These are phyloP conservation scores for Hoplodrina blanda DNA, from an alignment of 2,888 invertebrate species.

Conservation along the genomic window DNA sequence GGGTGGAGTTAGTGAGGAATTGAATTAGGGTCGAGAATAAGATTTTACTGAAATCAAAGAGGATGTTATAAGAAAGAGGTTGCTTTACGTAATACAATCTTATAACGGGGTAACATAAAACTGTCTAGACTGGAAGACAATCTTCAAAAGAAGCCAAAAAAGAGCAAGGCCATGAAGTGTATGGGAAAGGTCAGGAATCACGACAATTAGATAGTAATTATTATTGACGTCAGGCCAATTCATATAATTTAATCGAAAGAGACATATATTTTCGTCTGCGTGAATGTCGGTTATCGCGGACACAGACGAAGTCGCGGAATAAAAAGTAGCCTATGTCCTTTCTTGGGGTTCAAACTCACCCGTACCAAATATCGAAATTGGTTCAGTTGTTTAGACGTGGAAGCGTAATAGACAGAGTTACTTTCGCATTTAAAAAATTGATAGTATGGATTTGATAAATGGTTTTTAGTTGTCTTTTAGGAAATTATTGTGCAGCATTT, in stretches of 20 bases:
- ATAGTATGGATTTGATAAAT: too few species aligned
- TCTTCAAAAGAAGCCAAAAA: background rate
- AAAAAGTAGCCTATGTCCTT: too few species aligned
- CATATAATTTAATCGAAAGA: background rate
- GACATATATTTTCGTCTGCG: too few species aligned
- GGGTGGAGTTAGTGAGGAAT: conserved; percentile 1
- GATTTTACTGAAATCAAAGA: background rate
- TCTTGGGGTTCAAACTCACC: too few species aligned
- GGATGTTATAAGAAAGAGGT: background rate
- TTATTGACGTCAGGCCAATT: background rate
- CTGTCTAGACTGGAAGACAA: conserved; percentile 12
- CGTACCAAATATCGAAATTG: too few species aligned
- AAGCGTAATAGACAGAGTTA: too few species aligned
- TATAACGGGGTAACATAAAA: background rate
- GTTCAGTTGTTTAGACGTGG: too few species aligned
- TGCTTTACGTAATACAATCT: background rate
- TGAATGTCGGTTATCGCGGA: too few species aligned
- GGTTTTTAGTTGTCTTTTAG: too few species aligned
- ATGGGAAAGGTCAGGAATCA: background rate
- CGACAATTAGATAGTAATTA: background rate
- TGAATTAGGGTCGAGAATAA: background rate
- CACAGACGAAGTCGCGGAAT: too few species aligned
- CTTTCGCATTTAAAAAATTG: too few species aligned
- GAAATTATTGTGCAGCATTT: too few species aligned
- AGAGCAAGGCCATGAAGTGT: background rate